Conservation (phyloP, 2,113 vertebrate species). For the Thamnophis sirtalis region DNA sequence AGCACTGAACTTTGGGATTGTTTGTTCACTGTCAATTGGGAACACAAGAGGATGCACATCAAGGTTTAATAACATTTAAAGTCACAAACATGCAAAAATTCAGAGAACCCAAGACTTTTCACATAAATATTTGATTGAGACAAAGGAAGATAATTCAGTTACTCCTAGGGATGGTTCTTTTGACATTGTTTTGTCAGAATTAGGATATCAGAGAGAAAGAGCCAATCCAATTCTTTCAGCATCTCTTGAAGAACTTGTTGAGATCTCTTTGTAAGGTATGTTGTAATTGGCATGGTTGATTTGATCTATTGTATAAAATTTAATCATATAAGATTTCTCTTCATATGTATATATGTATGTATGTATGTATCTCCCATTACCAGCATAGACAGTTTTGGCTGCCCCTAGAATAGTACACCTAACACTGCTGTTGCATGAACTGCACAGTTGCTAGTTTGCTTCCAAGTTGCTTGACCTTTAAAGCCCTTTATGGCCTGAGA, state of each 20-base stretch:
- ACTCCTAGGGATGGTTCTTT: background rate
- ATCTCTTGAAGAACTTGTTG: conserved; percentile 21
- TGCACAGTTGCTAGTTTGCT: too few relatives aligned
- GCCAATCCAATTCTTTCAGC: conserved; percentile 4
- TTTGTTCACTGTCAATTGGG: background rate
- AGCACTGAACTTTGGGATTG: background rate
- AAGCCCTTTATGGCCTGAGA: too few relatives aligned
- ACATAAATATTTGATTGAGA: background rate
- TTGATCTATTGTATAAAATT: background rate
- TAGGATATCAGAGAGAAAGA: background rate
- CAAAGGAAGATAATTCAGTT: background rate
- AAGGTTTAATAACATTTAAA: background rate
- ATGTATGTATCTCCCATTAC: too few relatives aligned
- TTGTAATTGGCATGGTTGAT: background rate
- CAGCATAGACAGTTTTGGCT: too few relatives aligned
- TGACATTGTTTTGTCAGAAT: background rate
- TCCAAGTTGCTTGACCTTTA: too few relatives aligned
- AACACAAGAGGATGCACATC: background rate
- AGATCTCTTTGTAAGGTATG: background rate
- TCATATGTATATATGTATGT: too few relatives aligned
- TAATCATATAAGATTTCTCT: too few relatives aligned
- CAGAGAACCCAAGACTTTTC: background rate
- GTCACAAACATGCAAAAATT: background rate
- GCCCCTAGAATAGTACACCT: too few relatives aligned
- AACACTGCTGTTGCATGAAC: too few relatives aligned